phyloP scores from a whole-genome alignment of 2,888 invertebrate genomes.

The Mactromeris polynyma region DNA sequence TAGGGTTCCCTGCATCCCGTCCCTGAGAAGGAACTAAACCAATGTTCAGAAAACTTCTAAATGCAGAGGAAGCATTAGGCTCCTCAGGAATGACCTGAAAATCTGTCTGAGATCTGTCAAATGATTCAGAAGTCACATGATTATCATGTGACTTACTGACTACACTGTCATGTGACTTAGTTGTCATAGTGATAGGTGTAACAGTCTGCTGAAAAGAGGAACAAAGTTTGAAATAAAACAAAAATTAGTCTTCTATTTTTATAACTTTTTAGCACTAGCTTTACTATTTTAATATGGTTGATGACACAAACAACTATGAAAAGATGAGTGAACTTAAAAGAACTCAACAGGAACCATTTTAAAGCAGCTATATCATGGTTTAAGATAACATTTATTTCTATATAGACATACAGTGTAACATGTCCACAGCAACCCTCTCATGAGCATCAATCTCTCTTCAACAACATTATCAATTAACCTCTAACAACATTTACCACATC shows the following conservation, averaged over 20 bases:
- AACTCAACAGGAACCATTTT: neutral
- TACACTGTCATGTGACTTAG: slow-evolving; percentile 52
- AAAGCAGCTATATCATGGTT: neutral
- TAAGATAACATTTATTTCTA: too few relatives aligned
- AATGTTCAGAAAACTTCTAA: slow-evolving; percentile 6
- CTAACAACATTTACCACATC: too few relatives aligned
- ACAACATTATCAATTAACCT: too few relatives aligned
- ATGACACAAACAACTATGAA: neutral
- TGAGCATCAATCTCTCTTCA: too few relatives aligned
- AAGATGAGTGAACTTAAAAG: too few relatives aligned
- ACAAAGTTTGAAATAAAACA: neutral
- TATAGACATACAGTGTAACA: too few relatives aligned
- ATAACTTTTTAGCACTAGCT: neutral
- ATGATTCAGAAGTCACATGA: slow-evolving; percentile 1
- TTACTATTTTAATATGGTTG: neutral
- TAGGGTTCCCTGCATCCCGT: neutral
- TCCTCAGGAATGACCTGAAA: slow-evolving; percentile 14
- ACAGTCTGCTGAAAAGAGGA: slow-evolving; percentile 42
- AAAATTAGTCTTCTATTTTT: neutral
- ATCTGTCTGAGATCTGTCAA: neutral
- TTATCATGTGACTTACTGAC: neutral
- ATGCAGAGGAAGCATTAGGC: neutral
- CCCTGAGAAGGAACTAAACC: neutral
- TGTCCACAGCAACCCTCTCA: too few relatives aligned
- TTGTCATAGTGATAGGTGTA: slow-evolving; percentile 37